Conservation (phyloP, 2,797 vertebrate species). For the Eulemur albifrons region DNA sequence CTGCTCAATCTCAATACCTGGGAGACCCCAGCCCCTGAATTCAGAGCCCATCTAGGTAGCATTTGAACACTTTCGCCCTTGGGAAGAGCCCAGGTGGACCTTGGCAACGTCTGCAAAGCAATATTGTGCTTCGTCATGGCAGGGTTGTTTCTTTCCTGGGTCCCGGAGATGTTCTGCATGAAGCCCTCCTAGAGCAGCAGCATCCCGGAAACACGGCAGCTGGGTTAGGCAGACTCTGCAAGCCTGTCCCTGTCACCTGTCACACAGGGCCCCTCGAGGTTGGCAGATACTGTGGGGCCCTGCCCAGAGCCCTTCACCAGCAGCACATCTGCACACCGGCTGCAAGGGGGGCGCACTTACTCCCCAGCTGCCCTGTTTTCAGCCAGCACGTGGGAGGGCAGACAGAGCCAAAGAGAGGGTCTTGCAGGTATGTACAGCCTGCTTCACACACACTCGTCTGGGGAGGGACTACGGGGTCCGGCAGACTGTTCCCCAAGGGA, state of each 20-base stretch:
- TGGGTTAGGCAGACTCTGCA: too few species aligned
- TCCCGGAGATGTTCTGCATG: neutral
- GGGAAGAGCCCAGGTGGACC: neutral
- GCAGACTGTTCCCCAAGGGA: accelerated
- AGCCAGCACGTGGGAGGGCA: neutral
- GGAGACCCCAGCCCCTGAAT: neutral
- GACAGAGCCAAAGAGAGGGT: too few species aligned
- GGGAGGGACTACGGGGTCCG: accelerated
- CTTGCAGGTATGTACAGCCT: neutral
- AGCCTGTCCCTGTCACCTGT: neutral
- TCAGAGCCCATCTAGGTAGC: neutral
- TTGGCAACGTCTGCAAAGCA: neutral
- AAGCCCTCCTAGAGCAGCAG: neutral
- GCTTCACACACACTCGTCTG: accelerated
- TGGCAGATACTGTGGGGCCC: accelerated
- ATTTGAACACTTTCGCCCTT: too few species aligned
- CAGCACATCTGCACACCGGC: neutral
- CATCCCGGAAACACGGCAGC: neutral
- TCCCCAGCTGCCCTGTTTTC: too few species aligned
- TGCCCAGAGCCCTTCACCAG: neutral
- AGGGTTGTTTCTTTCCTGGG: neutral
- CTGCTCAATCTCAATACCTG: neutral
- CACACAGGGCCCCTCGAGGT: accelerated
- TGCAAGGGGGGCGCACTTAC: accelerated
- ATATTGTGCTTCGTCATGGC: neutral